Conservation (phyloP, 1,140 invertebrate genomes). For the Lepeophtheirus salmonis region DNA sequence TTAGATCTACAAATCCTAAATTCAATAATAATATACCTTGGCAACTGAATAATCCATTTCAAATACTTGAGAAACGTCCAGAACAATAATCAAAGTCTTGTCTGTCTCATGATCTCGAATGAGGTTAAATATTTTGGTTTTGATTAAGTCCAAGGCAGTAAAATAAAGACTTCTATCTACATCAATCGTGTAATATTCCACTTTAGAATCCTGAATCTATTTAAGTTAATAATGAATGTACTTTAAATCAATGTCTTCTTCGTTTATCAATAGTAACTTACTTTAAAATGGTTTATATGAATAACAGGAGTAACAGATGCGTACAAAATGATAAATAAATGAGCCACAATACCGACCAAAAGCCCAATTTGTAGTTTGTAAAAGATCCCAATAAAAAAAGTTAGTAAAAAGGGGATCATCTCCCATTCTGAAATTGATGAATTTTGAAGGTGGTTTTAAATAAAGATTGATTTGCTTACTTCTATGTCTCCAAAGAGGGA, state of each 20-base stretch:
- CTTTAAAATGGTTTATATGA: not conserved
- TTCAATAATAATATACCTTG: not conserved
- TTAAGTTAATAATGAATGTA: not conserved
- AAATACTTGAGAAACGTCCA: not conserved
- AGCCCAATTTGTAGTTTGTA: not conserved
- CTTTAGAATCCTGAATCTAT: not conserved
- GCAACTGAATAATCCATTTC: not conserved
- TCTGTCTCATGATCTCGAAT: not conserved
- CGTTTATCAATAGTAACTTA: not conserved
- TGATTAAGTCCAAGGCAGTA: constrained; percentile 8
- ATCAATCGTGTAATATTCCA: not conserved
- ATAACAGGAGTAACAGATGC: not conserved
- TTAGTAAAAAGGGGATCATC: constrained; percentile 8
- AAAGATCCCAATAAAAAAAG: constrained; percentile 14
- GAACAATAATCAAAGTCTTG: not conserved
- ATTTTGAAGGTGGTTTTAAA: too few species aligned
- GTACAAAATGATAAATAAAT: constrained; percentile 6
- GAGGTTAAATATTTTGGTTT: constrained; percentile 3
- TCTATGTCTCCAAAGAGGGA: constrained; percentile 4
- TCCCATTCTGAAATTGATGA: constrained; percentile 12
- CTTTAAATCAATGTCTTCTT: not conserved
- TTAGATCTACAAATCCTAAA: not conserved
- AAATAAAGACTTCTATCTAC: constrained; percentile 7
- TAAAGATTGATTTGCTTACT: constrained; percentile 16
- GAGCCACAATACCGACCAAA: constrained; percentile 7